Base-by-base conservation (phyloP, 2,113 vertebrate species). In the Hypanus sabinus region DNA sequence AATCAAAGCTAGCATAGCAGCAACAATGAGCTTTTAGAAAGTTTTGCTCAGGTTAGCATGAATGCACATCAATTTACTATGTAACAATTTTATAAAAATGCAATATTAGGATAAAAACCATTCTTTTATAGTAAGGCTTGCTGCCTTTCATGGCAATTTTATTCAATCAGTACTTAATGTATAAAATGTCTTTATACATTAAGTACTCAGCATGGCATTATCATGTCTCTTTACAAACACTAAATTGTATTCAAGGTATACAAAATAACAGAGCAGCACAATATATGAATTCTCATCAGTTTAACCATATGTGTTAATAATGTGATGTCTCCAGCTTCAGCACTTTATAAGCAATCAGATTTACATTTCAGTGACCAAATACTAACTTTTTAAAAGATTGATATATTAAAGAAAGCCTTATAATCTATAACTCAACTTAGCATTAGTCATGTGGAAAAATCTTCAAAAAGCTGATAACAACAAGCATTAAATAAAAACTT, bases 151-250 rank as follows among this genome's bases (percentile, higher is more conserved):
- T 60, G 30, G 57, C 46, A 65, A n/a, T 90, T 11, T 90, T 68
- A 90, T 33, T 90, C 60, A 90, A 68, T n/a, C 30, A 90, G n/a
- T 65, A 65, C n/a, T n/a, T n/a, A n/a, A n/a, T n/a, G n/a, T n/a
- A n/a, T n/a, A n/a, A 60, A 90, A 65, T 90, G 12, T 27, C 57
- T 88, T 88, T 62, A 22, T 14, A 88, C 81, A 88, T 62, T 14
- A 55, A 55, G 80, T 7, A 55, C 22, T 83, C 20, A 55, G 22
- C 22, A 83, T 6, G 5, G 46, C 1, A 83, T 5, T 46, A 55
- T 83, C 38, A 46, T 38, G 36, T 81, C 79, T 87, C 83, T 62
- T n/a, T 10, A 88, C 30, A n/a, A 88, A 60, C n/a, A 88, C n/a
- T 14, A 60, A 88, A 16, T 16, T 65, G 57, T n/a, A 7, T 88